phyloP scores from a whole-genome alignment of 2,113 vertebrate species.

The Brachypteracias leptosomus region DNA sequence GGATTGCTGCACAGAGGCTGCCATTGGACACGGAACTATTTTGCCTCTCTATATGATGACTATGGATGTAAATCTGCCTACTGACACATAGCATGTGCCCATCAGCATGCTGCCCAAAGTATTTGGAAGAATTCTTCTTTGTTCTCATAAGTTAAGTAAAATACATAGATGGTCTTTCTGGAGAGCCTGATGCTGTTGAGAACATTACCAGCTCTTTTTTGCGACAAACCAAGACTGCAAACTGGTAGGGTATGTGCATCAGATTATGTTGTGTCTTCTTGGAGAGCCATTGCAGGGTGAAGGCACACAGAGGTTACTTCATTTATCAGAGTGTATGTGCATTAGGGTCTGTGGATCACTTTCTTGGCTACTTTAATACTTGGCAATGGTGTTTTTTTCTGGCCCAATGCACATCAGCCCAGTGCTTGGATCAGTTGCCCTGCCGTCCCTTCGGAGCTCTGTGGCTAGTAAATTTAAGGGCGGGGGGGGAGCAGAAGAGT shows the following conservation, averaged over 20 bases:
- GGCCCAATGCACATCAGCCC: not conserved
- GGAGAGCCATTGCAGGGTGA: not conserved
- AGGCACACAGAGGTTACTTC: not conserved
- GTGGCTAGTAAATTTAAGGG: not conserved
- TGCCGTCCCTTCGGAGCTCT: not conserved
- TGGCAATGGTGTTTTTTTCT: not conserved
- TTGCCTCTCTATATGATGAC: not conserved
- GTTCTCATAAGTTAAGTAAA: not conserved
- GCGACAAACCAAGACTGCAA: not conserved
- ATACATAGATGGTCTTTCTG: not conserved
- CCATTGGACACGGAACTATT: not conserved
- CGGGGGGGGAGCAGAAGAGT: not conserved
- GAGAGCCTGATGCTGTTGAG: not conserved
- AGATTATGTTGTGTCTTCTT: not conserved
- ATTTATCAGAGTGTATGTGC: not conserved
- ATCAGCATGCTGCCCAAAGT: not conserved
- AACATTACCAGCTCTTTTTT: not conserved
- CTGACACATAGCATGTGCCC: not conserved
- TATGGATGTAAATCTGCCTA: not conserved
- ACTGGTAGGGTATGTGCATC: not conserved
- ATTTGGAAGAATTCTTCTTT: not conserved
- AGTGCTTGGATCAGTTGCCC: not conserved
- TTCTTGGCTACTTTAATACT: not conserved
- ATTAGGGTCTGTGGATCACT: too few relatives aligned
- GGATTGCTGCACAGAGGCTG: not conserved